Percentiles rank a stretch among this genome's conserved stretches.
phyloP scores from a whole-genome alignment of 2,888 invertebrate genomes.

The Elaeidobius kamerunicus region DNA sequence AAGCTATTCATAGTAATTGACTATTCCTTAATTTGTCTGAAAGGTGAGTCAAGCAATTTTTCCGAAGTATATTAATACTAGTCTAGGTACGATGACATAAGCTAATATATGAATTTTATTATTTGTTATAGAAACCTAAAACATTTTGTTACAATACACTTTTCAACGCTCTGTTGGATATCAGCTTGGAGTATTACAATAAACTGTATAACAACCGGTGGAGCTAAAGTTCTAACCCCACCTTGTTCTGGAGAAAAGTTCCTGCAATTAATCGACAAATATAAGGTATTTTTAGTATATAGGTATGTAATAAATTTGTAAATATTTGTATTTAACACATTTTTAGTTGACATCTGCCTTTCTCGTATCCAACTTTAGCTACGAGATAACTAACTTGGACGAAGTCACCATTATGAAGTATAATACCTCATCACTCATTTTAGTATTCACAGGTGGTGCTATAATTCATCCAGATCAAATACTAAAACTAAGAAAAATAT shows the following conservation, averaged over 20 bases:
- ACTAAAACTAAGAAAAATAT: constrained; percentile 31
- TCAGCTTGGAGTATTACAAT: neutral
- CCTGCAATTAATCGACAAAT: neutral
- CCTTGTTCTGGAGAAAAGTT: neutral
- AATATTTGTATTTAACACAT: no score
- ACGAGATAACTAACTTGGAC: neutral
- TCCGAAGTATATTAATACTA: no score
- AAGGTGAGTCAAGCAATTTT: no score
- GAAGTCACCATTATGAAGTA: constrained; percentile 32
- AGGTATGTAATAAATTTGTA: neutral
- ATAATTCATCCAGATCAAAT: constrained; percentile 32
- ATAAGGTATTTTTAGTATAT: neutral
- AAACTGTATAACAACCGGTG: neutral
- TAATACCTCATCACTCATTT: constrained; percentile 10
- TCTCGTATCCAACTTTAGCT: neutral
- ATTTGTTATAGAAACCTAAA: no score
- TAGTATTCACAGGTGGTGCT: constrained; percentile 34
- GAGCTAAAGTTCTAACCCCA: neutral
- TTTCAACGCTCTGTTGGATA: neutral
- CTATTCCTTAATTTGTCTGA: no score
- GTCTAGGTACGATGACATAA: no score
- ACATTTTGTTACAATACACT: neutral
- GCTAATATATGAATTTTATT: no score
- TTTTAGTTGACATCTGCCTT: neutral
- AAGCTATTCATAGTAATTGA: no score